phyloP scores from a whole-genome alignment of 64 coral and sea anemone genomes.

The Pocillopora verrucosa region DNA sequence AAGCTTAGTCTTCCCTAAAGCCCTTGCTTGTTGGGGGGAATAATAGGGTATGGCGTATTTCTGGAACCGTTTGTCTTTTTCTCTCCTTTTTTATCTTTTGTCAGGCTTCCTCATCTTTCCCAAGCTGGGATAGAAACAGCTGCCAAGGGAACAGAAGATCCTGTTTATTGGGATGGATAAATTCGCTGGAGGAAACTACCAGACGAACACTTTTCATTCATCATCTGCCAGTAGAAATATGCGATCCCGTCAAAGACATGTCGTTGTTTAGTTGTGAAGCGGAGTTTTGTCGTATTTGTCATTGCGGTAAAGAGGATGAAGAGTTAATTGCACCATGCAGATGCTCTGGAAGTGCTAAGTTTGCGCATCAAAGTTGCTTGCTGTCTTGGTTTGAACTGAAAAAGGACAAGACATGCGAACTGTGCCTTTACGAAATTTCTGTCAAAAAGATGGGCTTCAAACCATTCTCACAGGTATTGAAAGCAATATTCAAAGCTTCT shows the following conservation, averaged over 20 bases:
- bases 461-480: slow-evolving; percentile 15
- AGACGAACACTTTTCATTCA: background rate
- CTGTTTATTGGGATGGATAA: background rate
- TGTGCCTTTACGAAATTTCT: slow-evolving; percentile 39
- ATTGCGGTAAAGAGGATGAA: slow-evolving; percentile 17
- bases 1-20: too few species aligned
- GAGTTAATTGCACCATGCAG: slow-evolving; percentile 22
- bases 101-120: background rate
- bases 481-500: too few species aligned
- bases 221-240: background rate
- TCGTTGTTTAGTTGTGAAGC: background rate
- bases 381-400: slow-evolving; percentile 42
- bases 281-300: slow-evolving; percentile 49
- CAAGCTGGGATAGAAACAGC: background rate
- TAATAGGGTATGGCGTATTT: background rate
- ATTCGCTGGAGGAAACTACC: background rate
- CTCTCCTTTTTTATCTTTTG: background rate
- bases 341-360: slow-evolving; percentile 40
- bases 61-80: background rate
- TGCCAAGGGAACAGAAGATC: background rate
- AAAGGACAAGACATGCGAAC: slow-evolving; percentile 42
- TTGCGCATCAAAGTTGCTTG: slow-evolving; percentile 46
- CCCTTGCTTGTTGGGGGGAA: background rate
- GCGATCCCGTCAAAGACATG: background rate
- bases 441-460: slow-evolving; percentile 39